Evolutionary conservation across 2,113 vertebrate genomes (phyloP).

Genomic region (Oreocharis arfaki): DNA sequence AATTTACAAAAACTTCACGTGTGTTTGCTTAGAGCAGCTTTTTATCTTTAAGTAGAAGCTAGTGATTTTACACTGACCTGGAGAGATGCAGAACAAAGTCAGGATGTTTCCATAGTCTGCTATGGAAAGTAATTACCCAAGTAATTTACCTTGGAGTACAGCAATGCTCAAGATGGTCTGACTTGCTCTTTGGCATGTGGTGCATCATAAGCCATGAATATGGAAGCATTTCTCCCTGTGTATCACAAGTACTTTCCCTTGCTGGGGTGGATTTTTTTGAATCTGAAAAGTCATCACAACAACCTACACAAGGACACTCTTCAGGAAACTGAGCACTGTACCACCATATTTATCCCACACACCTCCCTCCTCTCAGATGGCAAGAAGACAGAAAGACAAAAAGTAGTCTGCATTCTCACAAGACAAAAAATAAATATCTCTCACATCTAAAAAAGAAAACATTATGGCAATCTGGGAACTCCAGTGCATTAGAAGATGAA

Average conservation of each 20-base stretch:
- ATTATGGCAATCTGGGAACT: not conserved
- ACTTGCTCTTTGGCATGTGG: not conserved
- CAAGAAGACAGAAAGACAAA: not conserved
- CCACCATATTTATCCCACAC: not conserved
- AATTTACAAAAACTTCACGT: not conserved
- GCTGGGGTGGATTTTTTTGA: not conserved
- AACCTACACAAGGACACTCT: not conserved
- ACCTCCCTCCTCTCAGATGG: not conserved
- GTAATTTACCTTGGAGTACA: not conserved
- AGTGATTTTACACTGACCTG: not conserved
- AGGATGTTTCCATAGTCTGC: not conserved
- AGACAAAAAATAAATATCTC: not conserved
- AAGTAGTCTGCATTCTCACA: not conserved
- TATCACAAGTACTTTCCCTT: not conserved
- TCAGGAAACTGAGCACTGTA: not conserved
- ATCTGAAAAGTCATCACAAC: not conserved
- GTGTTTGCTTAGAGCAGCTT: not conserved
- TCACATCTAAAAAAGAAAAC: not conserved
- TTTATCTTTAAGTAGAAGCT: not conserved
- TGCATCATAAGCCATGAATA: not conserved
- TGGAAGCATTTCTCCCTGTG: not conserved
- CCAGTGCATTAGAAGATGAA: slow-evolving; percentile 11
- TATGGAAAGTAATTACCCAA: too few relatives aligned
- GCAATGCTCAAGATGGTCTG: not conserved
- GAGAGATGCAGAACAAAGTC: not conserved